Evolutionary conservation across 1,140 invertebrate species (phyloP), one percentile per base, ranked within the genome.

Genomic region (Melipona quadrifasciata): DNA sequence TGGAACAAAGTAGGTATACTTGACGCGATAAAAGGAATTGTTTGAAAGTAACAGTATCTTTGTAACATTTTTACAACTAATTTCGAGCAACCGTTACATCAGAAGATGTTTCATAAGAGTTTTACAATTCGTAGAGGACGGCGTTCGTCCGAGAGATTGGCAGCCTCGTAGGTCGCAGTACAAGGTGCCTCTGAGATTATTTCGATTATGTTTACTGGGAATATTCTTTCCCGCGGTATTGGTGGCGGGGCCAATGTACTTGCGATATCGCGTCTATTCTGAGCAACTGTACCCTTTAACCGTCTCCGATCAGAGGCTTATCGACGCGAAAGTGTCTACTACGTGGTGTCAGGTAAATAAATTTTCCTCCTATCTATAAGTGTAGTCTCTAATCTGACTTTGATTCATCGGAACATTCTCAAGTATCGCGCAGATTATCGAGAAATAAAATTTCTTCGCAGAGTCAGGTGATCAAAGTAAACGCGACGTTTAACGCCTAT

Each of bases 401-500:
- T 19, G 71, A 8, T 6, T n/a, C 12, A 31, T 31, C 10, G 17
- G 10, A 16, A 51, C 5, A 31, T 11, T n/a, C 4, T 51, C 16
- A 64, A 21, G 51, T 34, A 71, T 21, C 11, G 16, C 39, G 12
- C 16, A 47, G 47, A 21, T 55, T 5, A 24, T 53, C 24, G 0
- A 57, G 57, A n/a, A 16, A 0, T 55, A 57, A n/a, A 70, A 55
- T 64, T 74, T 61, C 27, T 82, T 91, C 91, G 53, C 91, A 97
- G 97, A 95, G 95, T 27, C 97, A 97, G 94, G 91, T 96, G 27
- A 95, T 97, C 17, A 95, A 95, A 89, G 96, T 96, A 1, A 97
- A 98, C 89, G 95, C 96, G 11, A 97, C 96, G 0, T 97, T 97
- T 94, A 97, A 97, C 90, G 97, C 97, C 0, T 98, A 97, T 93